Evolutionary conservation across 2,797 vertebrate genomes (phyloP), one percentile per base, ranked within the genome.

Genomic region (Myotis myotis): DNA sequence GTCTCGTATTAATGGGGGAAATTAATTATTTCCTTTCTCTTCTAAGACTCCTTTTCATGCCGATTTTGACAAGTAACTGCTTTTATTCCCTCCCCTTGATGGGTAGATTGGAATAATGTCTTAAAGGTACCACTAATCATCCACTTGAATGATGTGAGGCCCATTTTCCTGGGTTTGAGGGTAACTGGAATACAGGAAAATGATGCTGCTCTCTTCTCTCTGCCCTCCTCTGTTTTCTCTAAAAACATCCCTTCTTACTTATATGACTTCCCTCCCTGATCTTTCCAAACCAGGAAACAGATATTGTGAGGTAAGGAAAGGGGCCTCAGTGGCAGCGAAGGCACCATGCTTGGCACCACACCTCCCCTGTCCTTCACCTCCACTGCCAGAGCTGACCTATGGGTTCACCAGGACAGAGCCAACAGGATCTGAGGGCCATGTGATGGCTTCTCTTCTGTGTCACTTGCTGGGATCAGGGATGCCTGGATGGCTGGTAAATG

Each of bases 1-100:
- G 96, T 95, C 97, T 93, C 94, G 36, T 91, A 88, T 95, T 94
- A 96, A 97, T 96, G 89, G 94, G 64, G 71, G 20, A 80, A 94
- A 96, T 96, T 96, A 95, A 96, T 96, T 96, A 71, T 95, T 96
- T 92, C 79, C 33, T 68, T 94, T 96, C 68, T 74, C 83, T 92
- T 94, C 57, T 25, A 74, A 83, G 68, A 64, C 72, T 94, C 72
- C 41, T 95, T 51, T 95, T 95, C 89, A 95, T 53, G 75, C 53
- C 83, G n/a, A 95, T 93, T 95, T 94, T 96, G 96, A 96, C 93
- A 97, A 96, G 93, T 68, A 93, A 62, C 86, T 95, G 23, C 83
- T 81, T 75, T 62, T 57, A 47, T 51, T 44, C 19, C 66, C 92
- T 96, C 71, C 82, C 10, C 47, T 62, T 1, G 2, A 90, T 89